Conservation (phyloP, 2,797 vertebrate genomes). For the Manis pentadactyla region DNA sequence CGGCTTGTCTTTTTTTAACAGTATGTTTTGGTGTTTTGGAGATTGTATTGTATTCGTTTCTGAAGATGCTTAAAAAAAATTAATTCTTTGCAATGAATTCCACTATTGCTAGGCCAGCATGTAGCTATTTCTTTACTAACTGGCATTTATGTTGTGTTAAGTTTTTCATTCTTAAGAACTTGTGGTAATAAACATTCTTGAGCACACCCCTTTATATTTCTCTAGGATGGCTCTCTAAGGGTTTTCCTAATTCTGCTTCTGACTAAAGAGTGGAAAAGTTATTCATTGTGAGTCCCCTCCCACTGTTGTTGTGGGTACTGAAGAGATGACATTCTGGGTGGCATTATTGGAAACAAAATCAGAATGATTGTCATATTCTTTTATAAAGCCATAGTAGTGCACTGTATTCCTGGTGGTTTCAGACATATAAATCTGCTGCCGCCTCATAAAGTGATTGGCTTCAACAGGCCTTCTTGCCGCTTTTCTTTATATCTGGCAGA, state of each 20-base stretch:
- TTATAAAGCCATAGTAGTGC: slow-evolving; percentile 5
- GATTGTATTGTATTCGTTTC: neutral
- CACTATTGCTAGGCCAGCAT: neutral
- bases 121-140: slow-evolving; percentile 45
- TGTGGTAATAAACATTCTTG: neutral
- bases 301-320: neutral
- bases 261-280: slow-evolving; percentile 22
- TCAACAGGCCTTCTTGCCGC: neutral
- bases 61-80: neutral
- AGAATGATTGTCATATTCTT: neutral
- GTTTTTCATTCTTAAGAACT: slow-evolving; percentile 32
- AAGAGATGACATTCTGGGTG: neutral
- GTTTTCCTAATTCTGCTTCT: slow-evolving; percentile 39
- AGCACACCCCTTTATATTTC: neutral
- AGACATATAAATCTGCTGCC: neutral
- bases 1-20: neutral
- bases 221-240: neutral
- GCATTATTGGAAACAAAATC: slow-evolving; percentile 45
- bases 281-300: neutral
- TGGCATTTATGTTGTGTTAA: neutral
- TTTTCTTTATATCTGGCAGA: neutral
- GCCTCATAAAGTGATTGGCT: neutral
- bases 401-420: slow-evolving; percentile 1
- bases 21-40: neutral
- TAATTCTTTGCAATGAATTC: neutral